Base-by-base conservation (phyloP, 2,888 invertebrate species). In the Sabatieria punctata region DNA sequence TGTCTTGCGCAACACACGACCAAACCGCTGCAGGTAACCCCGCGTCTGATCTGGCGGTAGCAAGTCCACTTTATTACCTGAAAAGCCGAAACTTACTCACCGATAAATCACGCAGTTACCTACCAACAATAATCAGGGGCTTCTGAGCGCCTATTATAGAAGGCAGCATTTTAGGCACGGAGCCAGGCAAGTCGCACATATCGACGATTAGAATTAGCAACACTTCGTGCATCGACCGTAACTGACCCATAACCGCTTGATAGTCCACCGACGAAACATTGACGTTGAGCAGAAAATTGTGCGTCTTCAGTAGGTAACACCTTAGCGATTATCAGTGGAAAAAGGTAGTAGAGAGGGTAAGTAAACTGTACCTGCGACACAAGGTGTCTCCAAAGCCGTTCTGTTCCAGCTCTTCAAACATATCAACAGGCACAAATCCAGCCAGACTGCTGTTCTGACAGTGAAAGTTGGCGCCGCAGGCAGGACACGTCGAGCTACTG, bases 111-210 rank as follows among this genome's bases (percentile, higher is more conserved):
- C 33, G n/a, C 33, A 33, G 67, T 91, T 91, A 1, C 39, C 86
- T 93, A 8, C 93, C 81, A n/a, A 95, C 71, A 55, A 84, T 76
- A 39, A 89, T 71, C 8, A 19, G 38, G 15, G 60, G 62, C 41
- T 63, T 61, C 24, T 55, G 41, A 15, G 33, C 46, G 11, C 63
- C 62, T 24, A 65, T 57, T 33, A 63, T 53, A 4, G 56, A 43
- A 6, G 63, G 61, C n/a, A 64, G 52, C 22, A 57, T 53, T 22
- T 52, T 83, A 83, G 85, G 86, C 57, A 95, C 80, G 47, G 86
- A 86, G 61, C 86, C 83, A 0, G 89, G 85, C 63, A 88, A 81
- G 68, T 95, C 91, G 8, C 81, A 71, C 18, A 95, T 70, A 68
- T 95, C 95, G 2, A 95, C 79, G 65, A 93, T 76, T 8, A 93